Percentiles rank a stretch among this genome's conserved stretches.
Evolutionary conservation across 2,113 vertebrate genomes (phyloP).

Genomic region (Egretta garzetta): DNA sequence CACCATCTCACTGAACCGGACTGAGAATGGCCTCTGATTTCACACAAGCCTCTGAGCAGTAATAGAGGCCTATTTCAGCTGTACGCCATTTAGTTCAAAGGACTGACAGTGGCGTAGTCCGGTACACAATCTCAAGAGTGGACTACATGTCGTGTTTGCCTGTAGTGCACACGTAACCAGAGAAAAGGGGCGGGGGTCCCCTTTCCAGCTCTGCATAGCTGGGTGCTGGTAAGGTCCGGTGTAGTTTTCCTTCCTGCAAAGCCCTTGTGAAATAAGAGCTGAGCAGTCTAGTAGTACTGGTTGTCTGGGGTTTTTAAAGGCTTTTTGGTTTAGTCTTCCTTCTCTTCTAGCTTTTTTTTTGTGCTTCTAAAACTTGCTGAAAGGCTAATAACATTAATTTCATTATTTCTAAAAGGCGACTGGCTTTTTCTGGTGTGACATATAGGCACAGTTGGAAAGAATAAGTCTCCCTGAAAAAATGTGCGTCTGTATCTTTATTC

Average conservation of each 20-base stretch:
- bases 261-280: background rate
- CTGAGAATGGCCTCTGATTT: rapidly evolving
- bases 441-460: background rate
- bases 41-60: background rate
- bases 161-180: background rate
- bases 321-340: background rate
- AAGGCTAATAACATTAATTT: background rate
- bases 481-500: background rate
- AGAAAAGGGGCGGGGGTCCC: background rate
- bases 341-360: background rate
- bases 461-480: background rate
- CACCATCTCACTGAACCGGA: rapidly evolving
- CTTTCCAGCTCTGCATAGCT: background rate
- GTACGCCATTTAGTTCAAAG: background rate
- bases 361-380: background rate
- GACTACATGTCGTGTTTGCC: background rate
- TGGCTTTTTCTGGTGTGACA: background rate
- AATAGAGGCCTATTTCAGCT: background rate
- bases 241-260: background rate
- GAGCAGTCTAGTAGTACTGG: background rate
- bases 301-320: background rate
- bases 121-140: background rate
- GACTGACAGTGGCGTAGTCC: no score
- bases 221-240: background rate
- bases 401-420: background rate